Conservation (phyloP, 2,888 invertebrate species). For the Meteorus colon region DNA sequence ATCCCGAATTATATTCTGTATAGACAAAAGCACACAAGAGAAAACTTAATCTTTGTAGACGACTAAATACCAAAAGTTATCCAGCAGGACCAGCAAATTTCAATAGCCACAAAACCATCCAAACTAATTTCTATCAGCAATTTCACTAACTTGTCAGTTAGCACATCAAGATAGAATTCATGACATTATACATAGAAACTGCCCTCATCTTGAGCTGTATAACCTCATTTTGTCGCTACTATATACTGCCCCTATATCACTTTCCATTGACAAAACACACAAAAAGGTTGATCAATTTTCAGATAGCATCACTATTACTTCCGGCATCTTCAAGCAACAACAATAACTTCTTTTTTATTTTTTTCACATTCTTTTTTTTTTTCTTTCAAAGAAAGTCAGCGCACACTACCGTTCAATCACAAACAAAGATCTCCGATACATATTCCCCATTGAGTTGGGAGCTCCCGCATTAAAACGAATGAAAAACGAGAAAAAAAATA, state of each 20-base stretch:
- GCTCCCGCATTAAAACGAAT: constrained; percentile 47
- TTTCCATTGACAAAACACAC: neutral
- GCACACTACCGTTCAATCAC: constrained; percentile 48
- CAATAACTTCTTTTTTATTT: constrained; percentile 19
- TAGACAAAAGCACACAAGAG: constrained; percentile 6
- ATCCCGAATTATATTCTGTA: neutral
- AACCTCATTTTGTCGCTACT: neutral
- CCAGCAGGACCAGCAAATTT: neutral
- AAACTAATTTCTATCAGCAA: constrained; percentile 19
- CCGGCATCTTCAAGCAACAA: neutral
- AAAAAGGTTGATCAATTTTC: neutral
- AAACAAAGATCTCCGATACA: constrained; percentile 17
- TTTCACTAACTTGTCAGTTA: constrained; percentile 2
- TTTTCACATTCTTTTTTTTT: constrained; percentile 45
- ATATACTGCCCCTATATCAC: neutral
- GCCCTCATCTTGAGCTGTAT: neutral
- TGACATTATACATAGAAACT: neutral
- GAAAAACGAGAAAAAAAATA: neutral
- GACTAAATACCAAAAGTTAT: neutral
- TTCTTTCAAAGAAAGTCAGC: constrained; percentile 43
- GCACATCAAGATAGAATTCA: neutral
- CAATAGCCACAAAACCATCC: neutral
- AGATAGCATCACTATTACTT: neutral
- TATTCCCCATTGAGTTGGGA: constrained; percentile 9
- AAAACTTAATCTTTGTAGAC: neutral